Evolutionary conservation across 2,888 invertebrate species (phyloP), one percentile per base, ranked within the genome.

Genomic region (Nomada fabriciana): DNA sequence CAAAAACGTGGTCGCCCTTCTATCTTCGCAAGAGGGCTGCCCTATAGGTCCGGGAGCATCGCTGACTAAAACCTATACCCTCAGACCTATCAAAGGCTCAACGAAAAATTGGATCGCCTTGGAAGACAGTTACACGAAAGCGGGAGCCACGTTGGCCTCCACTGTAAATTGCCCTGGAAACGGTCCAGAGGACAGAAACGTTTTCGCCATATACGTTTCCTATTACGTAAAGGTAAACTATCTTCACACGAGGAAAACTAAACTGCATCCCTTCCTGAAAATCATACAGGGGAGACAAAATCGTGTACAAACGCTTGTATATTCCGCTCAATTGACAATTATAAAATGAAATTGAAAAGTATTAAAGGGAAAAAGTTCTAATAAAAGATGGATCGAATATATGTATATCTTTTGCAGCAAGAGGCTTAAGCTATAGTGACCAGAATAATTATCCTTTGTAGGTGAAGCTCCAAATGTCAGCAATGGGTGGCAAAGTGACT

Each of bases 61-160:
- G 0, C 94, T 96, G 60, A 95, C 95, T 25, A 95, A 96, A 84
- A 95, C 95, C 5, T 97, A 96, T 92, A 95, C 95, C 0, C 94
- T 98, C 20, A 95, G 95, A 20, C 98, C 98, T 0, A 96, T 92
- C 63, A 95, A 96, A 95, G 97, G 97, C 15, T 96, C 97, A 18
- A 98, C 98, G 63, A 98, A 98, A 94, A 98, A 98, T 93, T 98
- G 98, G 98, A 98, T 98, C 86, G 98, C 98, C 0, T 94, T 98
- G n/a, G 98, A 98, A 93, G 98, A 98, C 89, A 97, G 97, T 65
- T 96, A 67, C 94, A 94, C 90, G 92, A 94, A 89, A 86, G 94
- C 92, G 25, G 93, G 94, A 18, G 94, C 95, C 7, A 95, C 94
- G 69, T 91, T 96, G 11, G 95, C 96, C 0, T 95, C 95, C 9